phyloP scores from a whole-genome alignment of 2,113 vertebrate species.

The Dunckerocampus dactyliophorus region DNA sequence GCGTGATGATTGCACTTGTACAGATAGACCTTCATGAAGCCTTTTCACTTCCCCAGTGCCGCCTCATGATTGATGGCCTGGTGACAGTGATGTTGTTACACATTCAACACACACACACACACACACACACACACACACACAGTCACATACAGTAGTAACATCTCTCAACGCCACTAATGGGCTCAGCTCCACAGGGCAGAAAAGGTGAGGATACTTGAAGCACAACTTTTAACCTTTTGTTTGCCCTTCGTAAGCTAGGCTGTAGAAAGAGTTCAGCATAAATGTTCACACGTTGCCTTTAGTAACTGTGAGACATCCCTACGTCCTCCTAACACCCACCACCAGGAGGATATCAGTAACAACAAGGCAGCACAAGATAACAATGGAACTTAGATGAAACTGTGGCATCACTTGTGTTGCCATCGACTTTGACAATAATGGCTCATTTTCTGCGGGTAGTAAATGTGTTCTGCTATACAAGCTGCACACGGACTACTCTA shows the following conservation, averaged over 20 bases:
- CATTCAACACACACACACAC: conserved; percentile 13
- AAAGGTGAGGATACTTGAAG: conserved; percentile 6
- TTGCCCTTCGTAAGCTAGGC: conserved; percentile 17
- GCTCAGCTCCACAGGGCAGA: conserved; percentile 15
- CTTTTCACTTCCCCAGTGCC: conserved; percentile 57
- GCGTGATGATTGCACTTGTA: conserved; percentile 30
- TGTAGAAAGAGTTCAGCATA: no score
- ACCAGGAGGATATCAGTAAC: no score
- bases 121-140: conserved; percentile 4
- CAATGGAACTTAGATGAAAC: no score
- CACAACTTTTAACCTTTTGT: background rate
- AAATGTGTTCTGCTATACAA: no score
- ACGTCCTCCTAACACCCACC: no score
- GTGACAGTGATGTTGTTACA: conserved; percentile 19
- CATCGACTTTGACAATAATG: no score
- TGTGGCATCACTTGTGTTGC: no score
- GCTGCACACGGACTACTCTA: no score
- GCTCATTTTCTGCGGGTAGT: no score
- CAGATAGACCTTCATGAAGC: conserved; percentile 39
- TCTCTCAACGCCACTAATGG: conserved; percentile 21
- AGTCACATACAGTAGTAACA: conserved; percentile 6
- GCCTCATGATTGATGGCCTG: conserved; percentile 28
- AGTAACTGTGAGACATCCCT: no score
- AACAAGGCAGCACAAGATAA: no score
- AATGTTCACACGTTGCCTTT: no score